Base-by-base conservation (phyloP, 2,113 vertebrate species). In the Eulacestoma nigropectus region DNA sequence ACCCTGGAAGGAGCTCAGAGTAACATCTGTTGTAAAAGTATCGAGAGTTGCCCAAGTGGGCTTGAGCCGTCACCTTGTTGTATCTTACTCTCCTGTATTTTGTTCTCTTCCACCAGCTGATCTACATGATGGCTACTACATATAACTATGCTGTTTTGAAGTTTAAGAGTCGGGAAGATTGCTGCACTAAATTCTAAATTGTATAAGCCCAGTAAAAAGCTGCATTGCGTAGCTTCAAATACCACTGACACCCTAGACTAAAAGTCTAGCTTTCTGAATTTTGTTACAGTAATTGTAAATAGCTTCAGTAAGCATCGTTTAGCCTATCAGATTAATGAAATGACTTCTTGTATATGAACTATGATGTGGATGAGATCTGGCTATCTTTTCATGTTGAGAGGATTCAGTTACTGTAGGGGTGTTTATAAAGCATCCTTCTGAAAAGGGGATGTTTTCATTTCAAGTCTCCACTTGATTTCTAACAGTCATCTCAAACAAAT, bases 71-170 rank as follows among this genome's bases (percentile, higher is more conserved):
- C 96, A 89, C 89, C 96, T 95, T 90, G 94, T 92, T 97, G 79
- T 97, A 88, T 99, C 98, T 99, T 98, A 99, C 97, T 91, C 89
- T 98, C 97, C 98, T 99, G 98, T 97, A 96, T 98, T 99, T 98
- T 99, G 98, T 99, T 99, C 98, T 99, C 98, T 99, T 99, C 98
- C 99, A 99, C 99, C 99, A 99, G 99, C 99, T 99, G 98, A 99
- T 99, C 99, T 99, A 99, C 99, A 99, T 99, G 99, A 99, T 99
- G 99, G 99, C 99, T 98, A 99, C 99, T 96, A 99, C 99, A 98
- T 99, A 99, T 99, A 99, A 99, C 99, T 99, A 99, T 99, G 99
- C 99, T 89, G 99, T 99, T 99, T 99, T 99, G 99, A 99, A 99
- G 99, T 99, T 99, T 99, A 99, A 99, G 99, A 99, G 99, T 99